A percentile compares a stretch with the other conserved stretches of the same genome.
Conservation (phyloP, 2,888 invertebrate species). For the Stenodera caucasica region DNA sequence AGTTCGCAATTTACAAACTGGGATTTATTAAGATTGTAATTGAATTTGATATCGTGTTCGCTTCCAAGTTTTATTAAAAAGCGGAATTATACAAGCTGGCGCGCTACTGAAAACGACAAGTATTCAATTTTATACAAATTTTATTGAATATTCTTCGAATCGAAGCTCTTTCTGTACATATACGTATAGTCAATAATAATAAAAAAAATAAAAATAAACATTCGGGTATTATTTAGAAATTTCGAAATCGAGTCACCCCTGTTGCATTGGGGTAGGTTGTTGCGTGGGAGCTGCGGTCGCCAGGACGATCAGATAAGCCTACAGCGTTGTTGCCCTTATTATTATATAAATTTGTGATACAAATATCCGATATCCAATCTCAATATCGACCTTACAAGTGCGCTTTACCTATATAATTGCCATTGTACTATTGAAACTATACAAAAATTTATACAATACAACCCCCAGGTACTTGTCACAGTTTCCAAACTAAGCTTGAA, state of each 20-base stretch:
- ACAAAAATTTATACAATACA: conserved; percentile 1
- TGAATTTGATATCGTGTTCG: conserved; percentile 31
- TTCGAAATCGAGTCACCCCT: not conserved
- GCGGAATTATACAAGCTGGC: conserved; percentile 19
- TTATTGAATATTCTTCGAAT: conserved; percentile 17
- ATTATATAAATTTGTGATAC: conserved; percentile 39
- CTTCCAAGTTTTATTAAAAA: conserved; percentile 32
- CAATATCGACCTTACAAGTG: conserved; percentile 27
- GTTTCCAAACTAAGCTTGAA: conserved; percentile 1
- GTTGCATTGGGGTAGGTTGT: conserved; percentile 15
- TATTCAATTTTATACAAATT: conserved; percentile 22
- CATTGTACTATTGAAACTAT: conserved; percentile 19
- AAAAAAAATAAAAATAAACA: too few relatives aligned
- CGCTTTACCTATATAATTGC: conserved; percentile 27
- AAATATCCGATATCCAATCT: conserved; percentile 35
- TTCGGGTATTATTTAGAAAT: too few relatives aligned
- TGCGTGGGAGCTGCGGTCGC: conserved; percentile 46
- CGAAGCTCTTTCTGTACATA: too few relatives aligned
- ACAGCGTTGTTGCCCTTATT: conserved; percentile 34
- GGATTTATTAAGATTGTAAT: conserved; percentile 38
- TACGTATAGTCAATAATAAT: too few relatives aligned
- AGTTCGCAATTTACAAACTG: conserved; percentile 31
- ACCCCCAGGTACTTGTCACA: conserved; percentile 6
- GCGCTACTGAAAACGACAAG: conserved; percentile 8
- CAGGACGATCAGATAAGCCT: conserved; percentile 40